Base-by-base conservation (phyloP, 2,797 vertebrate genomes). In the Adrianichthys oophorus region DNA sequence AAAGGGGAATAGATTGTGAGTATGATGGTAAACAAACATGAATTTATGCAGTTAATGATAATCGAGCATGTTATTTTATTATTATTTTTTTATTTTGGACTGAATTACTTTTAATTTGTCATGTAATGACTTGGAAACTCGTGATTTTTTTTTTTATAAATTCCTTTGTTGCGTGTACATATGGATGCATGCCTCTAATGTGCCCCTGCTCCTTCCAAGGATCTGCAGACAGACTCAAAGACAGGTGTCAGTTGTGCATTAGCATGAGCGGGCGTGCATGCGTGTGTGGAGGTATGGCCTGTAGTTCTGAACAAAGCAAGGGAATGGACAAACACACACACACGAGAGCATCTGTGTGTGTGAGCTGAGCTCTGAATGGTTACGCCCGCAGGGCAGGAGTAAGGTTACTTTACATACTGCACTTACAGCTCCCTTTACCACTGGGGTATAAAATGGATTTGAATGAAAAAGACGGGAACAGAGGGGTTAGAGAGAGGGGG, bases 361-460 rank as follows among this genome's bases (percentile, higher is more conserved):
- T 82, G 78, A 79, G 37, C 71, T 59, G 74, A 73, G 74, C 52
- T 17, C 61, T 85, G 83, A 85, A 86, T 82, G 72, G 83, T 65
- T 77, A 64, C 72, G 76, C 82, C 79, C 44, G 76, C 67, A 40
- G 85, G 86, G 85, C 80, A 87, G 80, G 80, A 85, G 78, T 77
- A 75, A 80, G 83, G 86, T 87, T 90, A 89, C 84, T 94, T 94
- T 94, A 92, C 92, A 91, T 93, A 92, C 90, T 87, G 85, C 90
- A 89, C 90, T 92, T 92, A 92, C 91, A 87, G 90, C 60, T 83
- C 85, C 81, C 90, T 89, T 92, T 93, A 93, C 90, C 91, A 91
- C 92, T 90, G 85, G 86, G 46, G 92, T 94, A 94, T 92, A 94
- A 93, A 94, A 92, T 93, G 85, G 89, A 94, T 95, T 95, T 94